Evolutionary conservation across 2,113 vertebrate species (phyloP), one percentile per base, ranked within the genome.

Genomic region (Ictidomys tridecemlineatus): DNA sequence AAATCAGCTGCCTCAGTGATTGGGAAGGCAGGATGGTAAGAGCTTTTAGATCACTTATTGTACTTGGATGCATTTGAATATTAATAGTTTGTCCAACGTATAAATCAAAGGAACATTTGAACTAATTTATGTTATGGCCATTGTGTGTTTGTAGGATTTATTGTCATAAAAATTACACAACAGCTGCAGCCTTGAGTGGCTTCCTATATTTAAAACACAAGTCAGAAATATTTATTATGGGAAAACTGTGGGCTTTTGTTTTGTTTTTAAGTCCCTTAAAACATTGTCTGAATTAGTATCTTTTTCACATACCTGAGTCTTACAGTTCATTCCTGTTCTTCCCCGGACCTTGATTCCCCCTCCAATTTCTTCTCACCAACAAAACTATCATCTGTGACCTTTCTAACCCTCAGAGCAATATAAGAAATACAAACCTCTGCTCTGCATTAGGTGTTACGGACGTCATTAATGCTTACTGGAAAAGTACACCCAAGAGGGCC

Each of bases 11-110:
- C 97, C 96, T 96, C 86, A 94, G 96, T 91, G 96, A 92, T 94
- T 93, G 95, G 92, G 96, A 97, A 98, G 95, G 96, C 95, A 92
- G 96, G 96, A 97, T 98, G 97, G 96, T 96, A 95, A 97, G 97
- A 93, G 56, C 51, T 97, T 94, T 97, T 85, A 95, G 97, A 93
- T 96, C 18, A 92, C 58, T 96, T 84, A 8, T 45, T 91, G 34
- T 95, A 82, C 85, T 53, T 93, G 77, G 95, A 56, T 93, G 94
- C 89, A 0, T 96, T 61, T 90, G 65, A 72, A 37, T 85, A 95
- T 94, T 79, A 91, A 48, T 37, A 91, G 85, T 96, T 93, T 96
- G 80, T 88, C 82, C 94, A 89, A 26, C 89, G 82, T 85, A 51
- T 51, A 86, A 85, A 73, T 69, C 77, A 79, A 67, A 95, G 86